phyloP scores from a whole-genome alignment of 1,140 invertebrate genomes.

The Heterodera carotae region DNA sequence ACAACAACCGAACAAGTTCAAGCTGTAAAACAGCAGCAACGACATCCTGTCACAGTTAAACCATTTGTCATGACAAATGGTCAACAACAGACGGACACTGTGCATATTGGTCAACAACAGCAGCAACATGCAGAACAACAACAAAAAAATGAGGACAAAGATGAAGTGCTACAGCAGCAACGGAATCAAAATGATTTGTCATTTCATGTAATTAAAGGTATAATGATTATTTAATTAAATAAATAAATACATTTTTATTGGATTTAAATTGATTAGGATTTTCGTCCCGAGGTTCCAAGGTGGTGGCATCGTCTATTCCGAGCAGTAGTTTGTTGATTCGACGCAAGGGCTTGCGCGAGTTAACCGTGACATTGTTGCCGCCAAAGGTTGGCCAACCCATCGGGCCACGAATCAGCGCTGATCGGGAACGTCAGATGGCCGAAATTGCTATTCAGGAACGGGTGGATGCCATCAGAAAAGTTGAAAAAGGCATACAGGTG shows the following conservation, averaged over 20 bases:
- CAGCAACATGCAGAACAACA: neutral
- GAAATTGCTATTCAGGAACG: constrained; percentile 23
- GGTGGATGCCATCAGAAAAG: constrained; percentile 17
- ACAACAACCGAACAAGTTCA: neutral
- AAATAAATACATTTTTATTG: too few species aligned
- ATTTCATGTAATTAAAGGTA: neutral
- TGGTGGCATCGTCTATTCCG: neutral
- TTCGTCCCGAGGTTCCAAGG: neutral
- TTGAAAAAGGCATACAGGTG: constrained; percentile 19
- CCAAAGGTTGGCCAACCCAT: neutral
- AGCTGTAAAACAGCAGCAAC: constrained; percentile 9
- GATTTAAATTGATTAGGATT: neutral
- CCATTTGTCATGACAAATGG: neutral
- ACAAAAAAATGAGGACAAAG: neutral
- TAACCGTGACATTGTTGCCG: constrained; percentile 21
- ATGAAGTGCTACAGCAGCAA: neutral
- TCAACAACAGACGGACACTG: neutral
- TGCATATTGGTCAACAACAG: neutral
- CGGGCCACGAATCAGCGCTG: neutral
- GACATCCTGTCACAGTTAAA: neutral
- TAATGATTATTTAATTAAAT: neutral
- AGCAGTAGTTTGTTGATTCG: constrained; percentile 8
- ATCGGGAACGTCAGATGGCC: constrained; percentile 7
- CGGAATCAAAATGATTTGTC: neutral
- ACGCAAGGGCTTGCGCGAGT: constrained; percentile 11